These are phyloP conservation scores for Sebastes iracundus DNA, from an alignment of 2,797 vertebrate species.

Conservation along the genomic window DNA sequence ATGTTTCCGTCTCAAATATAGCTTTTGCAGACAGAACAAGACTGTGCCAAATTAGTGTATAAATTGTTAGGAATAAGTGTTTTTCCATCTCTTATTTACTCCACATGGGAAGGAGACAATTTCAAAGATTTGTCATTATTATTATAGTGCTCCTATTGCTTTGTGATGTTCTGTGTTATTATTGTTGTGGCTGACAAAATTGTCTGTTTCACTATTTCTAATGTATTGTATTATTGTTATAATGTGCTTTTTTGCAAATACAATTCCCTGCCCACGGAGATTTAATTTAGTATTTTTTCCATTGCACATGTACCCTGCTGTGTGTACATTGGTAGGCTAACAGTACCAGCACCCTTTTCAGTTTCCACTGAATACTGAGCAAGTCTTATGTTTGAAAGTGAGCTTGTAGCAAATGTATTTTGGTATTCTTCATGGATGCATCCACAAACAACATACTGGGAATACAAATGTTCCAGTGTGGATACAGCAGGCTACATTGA, in stretches of 20 bases:
- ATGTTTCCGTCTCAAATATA: conserved; percentile 1
- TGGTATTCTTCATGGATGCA: conserved; percentile 10
- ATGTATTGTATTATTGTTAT: conserved; percentile 9
- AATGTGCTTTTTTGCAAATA: conserved; percentile 1
- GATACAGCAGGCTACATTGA: conserved; percentile 9
- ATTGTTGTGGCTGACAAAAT: background rate
- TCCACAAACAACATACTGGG: background rate
- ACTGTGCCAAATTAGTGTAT: background rate
- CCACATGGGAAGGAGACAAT: background rate
- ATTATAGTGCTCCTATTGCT: background rate
- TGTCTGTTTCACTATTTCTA: conserved; percentile 18
- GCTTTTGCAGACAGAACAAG: background rate
- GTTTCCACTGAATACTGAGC: background rate
- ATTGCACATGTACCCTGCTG: background rate
- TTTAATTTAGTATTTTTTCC: background rate
- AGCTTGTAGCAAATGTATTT: background rate
- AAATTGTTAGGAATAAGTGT: background rate
- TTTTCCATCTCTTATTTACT: background rate
- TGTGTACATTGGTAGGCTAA: conserved; percentile 6
- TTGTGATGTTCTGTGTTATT: conserved; percentile 9
- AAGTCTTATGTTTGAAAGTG: conserved; percentile 16
- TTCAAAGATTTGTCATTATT: background rate
- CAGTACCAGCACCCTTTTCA: background rate
- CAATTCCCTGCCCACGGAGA: conserved; percentile 12
- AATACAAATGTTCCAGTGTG: conserved; percentile 26